These are phyloP conservation scores for Manduca sexta DNA, from an alignment of 1,140 invertebrate genomes.

Conservation along the genomic window DNA sequence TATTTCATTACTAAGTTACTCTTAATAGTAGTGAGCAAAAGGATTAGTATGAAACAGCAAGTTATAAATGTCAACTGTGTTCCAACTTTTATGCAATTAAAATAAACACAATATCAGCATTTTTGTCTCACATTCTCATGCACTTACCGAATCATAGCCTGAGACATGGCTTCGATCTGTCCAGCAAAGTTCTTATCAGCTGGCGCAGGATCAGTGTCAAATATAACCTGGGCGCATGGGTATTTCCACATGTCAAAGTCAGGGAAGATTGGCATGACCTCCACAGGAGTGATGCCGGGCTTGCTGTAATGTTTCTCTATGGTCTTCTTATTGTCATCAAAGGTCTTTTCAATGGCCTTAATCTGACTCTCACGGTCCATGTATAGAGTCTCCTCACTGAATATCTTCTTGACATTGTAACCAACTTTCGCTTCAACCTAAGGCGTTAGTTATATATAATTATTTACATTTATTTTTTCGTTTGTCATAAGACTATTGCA, in stretches of 20 bases:
- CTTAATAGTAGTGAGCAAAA: too few relatives aligned
- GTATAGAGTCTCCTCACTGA: conserved; percentile 96
- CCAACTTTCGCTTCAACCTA: conserved; percentile 98
- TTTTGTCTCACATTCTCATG: too few relatives aligned
- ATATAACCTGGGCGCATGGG: conserved; percentile 98
- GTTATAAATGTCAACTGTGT: too few relatives aligned
- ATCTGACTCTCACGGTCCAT: conserved; percentile 99
- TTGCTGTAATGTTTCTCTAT: conserved; percentile 97
- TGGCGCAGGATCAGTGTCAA: conserved; percentile 96
- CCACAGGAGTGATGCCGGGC: conserved; percentile 93
- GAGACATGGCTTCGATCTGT: conserved; percentile 97
- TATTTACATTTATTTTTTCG: too few relatives aligned
- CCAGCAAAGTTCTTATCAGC: conserved; percentile 86
- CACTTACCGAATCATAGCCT: conserved; percentile 94
- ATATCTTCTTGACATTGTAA: conserved; percentile 96
- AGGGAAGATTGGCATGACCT: conserved; percentile 90
- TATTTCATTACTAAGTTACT: too few relatives aligned
- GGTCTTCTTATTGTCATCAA: conserved; percentile 90
- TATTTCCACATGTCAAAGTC: conserved; percentile 98
- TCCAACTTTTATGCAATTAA: too few relatives aligned
- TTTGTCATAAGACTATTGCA: too few relatives aligned
- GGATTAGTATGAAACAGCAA: too few relatives aligned
- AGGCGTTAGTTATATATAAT: not conserved
- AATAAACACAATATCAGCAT: too few relatives aligned
- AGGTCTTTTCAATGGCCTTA: conserved; percentile 97